Evolutionary conservation across 2,888 invertebrate species (phyloP), one percentile per base, ranked within the genome.

Genomic region (Notodonta ziczac): DNA sequence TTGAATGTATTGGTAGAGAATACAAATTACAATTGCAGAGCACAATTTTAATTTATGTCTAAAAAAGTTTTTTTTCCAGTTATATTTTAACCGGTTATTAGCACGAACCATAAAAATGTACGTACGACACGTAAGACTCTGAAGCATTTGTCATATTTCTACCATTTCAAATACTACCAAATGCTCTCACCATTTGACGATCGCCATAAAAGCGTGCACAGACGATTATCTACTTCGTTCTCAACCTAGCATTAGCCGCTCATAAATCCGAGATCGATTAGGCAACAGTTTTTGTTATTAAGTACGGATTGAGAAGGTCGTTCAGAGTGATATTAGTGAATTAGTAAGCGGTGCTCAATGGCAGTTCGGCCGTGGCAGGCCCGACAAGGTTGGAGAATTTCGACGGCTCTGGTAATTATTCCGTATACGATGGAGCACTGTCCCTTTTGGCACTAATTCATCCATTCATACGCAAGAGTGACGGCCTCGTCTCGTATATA

Each of bases 401-500:
- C 74, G 79, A 76, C 77, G 74, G 76, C 74, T 73, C 69, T 78
- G 74, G 74, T 74, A 83, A 78, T 67, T 81, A 86, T 83, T 83
- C 85, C 62, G 76, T 72, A 69, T 73, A 75, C 66, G 54, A 55
- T 44, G 56, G 60, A 63, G 66, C 60, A 61, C 54, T 69, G 71
- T 65, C 67, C 63, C 57, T 70, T 56, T 63, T 72, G 74, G 64
- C 72, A 65, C 50, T 61, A 60, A 61, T 61, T 54, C 57, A 54
- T 55, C 62, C 60, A 74, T 66, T 63, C 61, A 65, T 74, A 66
- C 61, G 53, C 50, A 42, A 59, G 39, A 62, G 58, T 59, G 67
- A 73, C 58, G 73, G 74, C 46, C 46, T 46, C n/a, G 46, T n/a
- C n/a, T n/a, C 13, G n/a, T 58, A 58, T 24, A 24, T 63, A 67